phyloP scores from a whole-genome alignment of 2,797 vertebrate species.

The Pipistrellus nathusii region DNA sequence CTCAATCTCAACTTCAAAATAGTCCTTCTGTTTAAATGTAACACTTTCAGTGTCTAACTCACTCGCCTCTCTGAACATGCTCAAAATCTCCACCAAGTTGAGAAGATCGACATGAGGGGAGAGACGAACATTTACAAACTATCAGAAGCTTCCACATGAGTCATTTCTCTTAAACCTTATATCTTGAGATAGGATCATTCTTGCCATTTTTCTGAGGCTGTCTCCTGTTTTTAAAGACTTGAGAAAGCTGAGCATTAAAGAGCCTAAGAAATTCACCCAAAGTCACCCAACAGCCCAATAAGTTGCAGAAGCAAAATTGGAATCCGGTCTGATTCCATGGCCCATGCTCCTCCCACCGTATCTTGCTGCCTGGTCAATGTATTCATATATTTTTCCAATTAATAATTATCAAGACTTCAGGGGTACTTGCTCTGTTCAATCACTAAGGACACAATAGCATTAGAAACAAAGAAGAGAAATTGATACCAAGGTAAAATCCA shows the following conservation, averaged over 20 bases:
- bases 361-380: neutral
- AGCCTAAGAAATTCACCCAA: neutral
- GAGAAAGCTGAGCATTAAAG: neutral
- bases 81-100: neutral
- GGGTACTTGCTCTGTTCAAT: neutral
- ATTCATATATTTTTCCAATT: neutral
- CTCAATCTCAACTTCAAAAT: neutral
- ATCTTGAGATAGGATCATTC: neutral
- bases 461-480: neutral
- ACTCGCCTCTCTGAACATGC: neutral
- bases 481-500: neutral
- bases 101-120: neutral
- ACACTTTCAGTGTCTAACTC: neutral
- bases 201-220: neutral
- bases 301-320: neutral
- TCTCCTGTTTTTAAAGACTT: neutral
- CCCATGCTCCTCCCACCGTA: neutral
- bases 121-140: neutral
- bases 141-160: neutral
- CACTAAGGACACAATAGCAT: neutral
- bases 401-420: neutral
- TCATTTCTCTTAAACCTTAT: neutral
- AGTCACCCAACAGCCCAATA: neutral
- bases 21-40: neutral
- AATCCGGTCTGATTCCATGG: neutral